Evolutionary conservation across 1,140 invertebrate genomes (phyloP).

Genomic region (Leucophenga varia): DNA sequence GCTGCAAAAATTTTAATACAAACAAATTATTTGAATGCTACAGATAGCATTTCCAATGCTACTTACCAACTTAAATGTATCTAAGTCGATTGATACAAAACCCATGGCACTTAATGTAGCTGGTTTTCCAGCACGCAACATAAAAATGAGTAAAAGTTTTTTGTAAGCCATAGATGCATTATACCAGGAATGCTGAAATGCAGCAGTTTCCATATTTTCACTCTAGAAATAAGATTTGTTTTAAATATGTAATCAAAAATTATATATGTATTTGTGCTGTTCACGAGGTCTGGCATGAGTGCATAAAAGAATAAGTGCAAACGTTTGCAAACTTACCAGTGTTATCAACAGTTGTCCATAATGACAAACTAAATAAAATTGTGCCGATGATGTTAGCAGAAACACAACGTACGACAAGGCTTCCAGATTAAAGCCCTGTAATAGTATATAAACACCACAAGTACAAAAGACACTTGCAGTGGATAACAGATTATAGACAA

Average conservation of each 20-base stretch:
- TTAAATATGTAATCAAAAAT: neutral
- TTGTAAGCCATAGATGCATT: constrained; percentile 18
- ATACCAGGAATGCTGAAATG: constrained; percentile 28
- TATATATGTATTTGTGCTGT: no score
- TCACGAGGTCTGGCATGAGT: no score
- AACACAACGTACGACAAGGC: constrained; percentile 23
- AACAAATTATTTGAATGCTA: no score
- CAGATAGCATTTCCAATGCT: no score
- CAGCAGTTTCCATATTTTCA: constrained; percentile 16
- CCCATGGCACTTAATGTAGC: constrained; percentile 23
- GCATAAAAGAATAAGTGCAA: no score
- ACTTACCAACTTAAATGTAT: constrained; percentile 28
- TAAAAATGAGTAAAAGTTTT: constrained; percentile 21
- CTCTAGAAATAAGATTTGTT: constrained; percentile 15
- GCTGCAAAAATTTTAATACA: no score
- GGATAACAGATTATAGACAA: constrained; percentile 29
- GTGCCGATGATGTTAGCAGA: constrained; percentile 18
- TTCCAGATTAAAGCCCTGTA: constrained; percentile 24
- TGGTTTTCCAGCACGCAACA: constrained; percentile 21
- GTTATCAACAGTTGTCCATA: constrained; percentile 29
- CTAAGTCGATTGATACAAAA: constrained; percentile 21
- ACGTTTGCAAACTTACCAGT: constrained; percentile 8
- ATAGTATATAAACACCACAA: constrained; percentile 16
- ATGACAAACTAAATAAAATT: constrained; percentile 31
- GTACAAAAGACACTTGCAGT: constrained; percentile 24